Evolutionary conservation across 2,888 invertebrate genomes (phyloP).

Genomic region (Tetheella fluctuosa): DNA sequence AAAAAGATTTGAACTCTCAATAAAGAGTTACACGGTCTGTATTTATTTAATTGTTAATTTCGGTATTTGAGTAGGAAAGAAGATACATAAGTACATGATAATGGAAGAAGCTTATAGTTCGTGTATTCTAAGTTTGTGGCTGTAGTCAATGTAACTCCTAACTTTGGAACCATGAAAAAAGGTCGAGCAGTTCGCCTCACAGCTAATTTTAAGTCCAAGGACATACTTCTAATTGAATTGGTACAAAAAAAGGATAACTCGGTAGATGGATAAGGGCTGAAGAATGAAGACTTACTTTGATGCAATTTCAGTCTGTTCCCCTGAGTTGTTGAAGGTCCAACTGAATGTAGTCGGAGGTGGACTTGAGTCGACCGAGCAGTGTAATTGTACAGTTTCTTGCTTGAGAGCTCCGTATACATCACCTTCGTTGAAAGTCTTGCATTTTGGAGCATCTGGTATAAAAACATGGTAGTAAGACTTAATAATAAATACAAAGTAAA

Average conservation of each 20-base stretch:
- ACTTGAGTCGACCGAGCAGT: conserved; percentile 93
- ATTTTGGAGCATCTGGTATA: conserved; percentile 88
- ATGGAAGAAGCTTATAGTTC: no score
- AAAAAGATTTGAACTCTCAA: neutral
- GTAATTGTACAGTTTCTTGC: conserved; percentile 90
- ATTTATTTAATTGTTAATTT: neutral
- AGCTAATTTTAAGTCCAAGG: no score
- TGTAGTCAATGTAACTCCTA: no score
- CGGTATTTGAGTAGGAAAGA: no score
- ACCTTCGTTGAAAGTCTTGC: conserved; percentile 87
- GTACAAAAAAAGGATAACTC: no score
- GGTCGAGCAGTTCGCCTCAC: no score
- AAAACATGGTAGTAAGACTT: neutral
- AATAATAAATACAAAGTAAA: neutral
- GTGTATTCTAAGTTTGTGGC: no score
- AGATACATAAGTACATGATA: no score
- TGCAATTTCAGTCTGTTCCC: conserved; percentile 91
- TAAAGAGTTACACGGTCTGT: neutral
- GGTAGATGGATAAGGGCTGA: no score
- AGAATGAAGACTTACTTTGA: conserved; percentile 69
- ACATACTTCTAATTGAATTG: no score
- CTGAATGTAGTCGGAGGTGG: conserved; percentile 91
- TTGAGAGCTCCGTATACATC: conserved; percentile 93
- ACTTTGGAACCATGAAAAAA: no score
- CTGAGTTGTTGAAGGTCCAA: conserved; percentile 96